A percentile compares a stretch with the other conserved stretches of the same genome.
Conservation (phyloP, 2,888 invertebrate genomes). For the Octonoba sinensis region DNA sequence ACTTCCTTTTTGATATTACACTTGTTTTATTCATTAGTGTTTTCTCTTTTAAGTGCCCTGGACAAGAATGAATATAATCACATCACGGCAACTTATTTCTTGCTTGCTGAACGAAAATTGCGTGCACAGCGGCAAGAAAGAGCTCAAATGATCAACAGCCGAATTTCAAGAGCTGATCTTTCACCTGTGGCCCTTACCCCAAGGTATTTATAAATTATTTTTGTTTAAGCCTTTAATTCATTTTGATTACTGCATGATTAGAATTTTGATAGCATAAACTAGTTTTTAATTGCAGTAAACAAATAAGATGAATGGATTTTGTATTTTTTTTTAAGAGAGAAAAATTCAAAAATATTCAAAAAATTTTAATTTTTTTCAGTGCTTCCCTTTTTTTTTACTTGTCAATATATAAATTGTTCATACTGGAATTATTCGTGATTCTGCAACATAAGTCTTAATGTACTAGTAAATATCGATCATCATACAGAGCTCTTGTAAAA, state of each 20-base stretch:
- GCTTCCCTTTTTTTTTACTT: too few relatives aligned
- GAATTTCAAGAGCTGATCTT: conserved; percentile 70
- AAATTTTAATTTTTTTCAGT: too few relatives aligned
- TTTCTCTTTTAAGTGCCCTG: conserved; percentile 77
- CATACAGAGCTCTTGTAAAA: too few relatives aligned
- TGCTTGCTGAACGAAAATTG: conserved; percentile 93
- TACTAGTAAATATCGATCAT: too few relatives aligned
- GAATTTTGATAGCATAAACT: too few relatives aligned
- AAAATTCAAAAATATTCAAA: too few relatives aligned
- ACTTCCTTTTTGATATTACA: background rate
- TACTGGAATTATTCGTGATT: too few relatives aligned
- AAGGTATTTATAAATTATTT: conserved; percentile 67
- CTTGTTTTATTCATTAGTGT: background rate
- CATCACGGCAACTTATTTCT: conserved; percentile 97
- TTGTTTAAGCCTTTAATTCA: background rate
- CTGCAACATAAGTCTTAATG: too few relatives aligned
- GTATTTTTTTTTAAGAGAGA: too few relatives aligned
- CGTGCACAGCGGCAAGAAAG: conserved; percentile 81
- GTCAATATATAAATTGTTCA: too few relatives aligned
- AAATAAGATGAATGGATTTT: background rate
- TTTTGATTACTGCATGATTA: background rate
- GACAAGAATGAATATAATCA: conserved; percentile 98
- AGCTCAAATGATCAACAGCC: conserved; percentile 71
- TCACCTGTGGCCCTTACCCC: conserved; percentile 72
- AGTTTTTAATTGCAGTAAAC: too few relatives aligned